Conservation (phyloP, 2,888 invertebrate genomes). For the Nephrotoma appendiculata region DNA sequence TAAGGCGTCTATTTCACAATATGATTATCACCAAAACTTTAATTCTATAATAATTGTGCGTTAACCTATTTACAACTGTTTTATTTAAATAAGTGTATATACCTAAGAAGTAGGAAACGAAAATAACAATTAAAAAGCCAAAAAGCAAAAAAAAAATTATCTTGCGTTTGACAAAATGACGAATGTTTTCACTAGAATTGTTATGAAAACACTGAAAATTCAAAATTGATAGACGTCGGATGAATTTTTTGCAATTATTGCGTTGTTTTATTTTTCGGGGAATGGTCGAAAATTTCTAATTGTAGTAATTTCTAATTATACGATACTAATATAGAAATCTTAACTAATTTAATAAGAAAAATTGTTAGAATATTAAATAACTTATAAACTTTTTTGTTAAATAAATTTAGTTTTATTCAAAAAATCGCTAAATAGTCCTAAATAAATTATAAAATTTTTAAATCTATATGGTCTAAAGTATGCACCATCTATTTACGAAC, state of each 20-base stretch:
- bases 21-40: neutral
- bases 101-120: neutral
- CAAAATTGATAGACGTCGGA: neutral
- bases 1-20: neutral
- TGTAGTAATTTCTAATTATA: neutral
- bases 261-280: neutral
- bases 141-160: neutral
- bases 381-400: too few relatives aligned
- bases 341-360: too few relatives aligned
- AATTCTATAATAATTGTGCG: neutral
- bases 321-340: too few relatives aligned
- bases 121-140: neutral
- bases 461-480: neutral
- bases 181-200: neutral
- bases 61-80: neutral
- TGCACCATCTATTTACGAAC: neutral
- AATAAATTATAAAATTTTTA: neutral
- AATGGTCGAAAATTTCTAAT: neutral
- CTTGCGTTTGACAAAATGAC: neutral
- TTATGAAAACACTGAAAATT: neutral
- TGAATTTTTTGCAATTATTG: neutral
- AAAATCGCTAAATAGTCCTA: neutral
- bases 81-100: neutral
- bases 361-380: too few relatives aligned
- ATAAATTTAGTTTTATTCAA: neutral